Conservation (phyloP, 2,888 invertebrate genomes). For the Rhodophaea formosa region DNA sequence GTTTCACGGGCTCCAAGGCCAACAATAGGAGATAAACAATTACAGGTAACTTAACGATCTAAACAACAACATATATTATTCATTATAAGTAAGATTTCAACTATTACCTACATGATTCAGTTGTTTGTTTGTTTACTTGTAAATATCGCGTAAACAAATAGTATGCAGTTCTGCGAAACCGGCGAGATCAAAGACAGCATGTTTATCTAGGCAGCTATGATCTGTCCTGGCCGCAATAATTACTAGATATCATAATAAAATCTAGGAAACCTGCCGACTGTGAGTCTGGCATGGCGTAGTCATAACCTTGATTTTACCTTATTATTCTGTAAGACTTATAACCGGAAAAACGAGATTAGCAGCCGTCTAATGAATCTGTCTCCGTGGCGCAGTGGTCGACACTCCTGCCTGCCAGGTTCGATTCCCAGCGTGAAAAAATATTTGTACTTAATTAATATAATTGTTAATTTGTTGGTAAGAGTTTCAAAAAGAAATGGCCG, state of each 20-base stretch:
- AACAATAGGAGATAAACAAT: too few species aligned
- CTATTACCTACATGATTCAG: neutral
- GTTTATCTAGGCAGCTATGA: neutral
- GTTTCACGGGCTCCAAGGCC: too few species aligned
- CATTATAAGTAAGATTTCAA: constrained; percentile 4
- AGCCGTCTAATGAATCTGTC: too few species aligned
- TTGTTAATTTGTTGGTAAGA: too few species aligned
- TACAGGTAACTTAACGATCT: neutral
- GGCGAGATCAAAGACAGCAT: neutral
- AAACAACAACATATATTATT: neutral
- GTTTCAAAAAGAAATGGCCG: too few species aligned
- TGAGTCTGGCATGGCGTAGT: neutral
- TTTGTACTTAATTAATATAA: too few species aligned
- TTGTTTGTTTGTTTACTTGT: constrained; percentile 2
- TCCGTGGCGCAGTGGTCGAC: too few species aligned
- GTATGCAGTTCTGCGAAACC: neutral
- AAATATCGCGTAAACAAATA: neutral
- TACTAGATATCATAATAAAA: neutral
- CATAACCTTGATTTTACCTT: neutral
- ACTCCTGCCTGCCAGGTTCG: too few species aligned
- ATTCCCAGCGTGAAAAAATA: too few species aligned
- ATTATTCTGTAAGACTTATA: neutral
- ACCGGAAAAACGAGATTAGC: neutral
- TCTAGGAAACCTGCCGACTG: neutral
- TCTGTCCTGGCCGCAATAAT: neutral